These are phyloP conservation scores for Varroa destructor DNA, from an alignment of 1,140 invertebrate species.

Conservation along the genomic window DNA sequence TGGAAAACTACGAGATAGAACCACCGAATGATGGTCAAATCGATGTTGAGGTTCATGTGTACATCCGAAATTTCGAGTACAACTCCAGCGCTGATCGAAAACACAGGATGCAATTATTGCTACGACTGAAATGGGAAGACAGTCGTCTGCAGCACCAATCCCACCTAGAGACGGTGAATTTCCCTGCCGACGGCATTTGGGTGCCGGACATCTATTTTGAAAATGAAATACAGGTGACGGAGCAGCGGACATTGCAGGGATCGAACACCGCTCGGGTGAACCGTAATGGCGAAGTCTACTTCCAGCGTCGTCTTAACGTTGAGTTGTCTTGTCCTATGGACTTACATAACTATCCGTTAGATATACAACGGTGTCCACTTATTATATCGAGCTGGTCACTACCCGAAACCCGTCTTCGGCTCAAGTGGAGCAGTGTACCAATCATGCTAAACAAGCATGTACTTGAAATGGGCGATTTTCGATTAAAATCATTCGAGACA, in stretches of 20 bases:
- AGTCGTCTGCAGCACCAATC: not conserved
- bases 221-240: not conserved
- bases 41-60: not conserved
- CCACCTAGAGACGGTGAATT: not conserved
- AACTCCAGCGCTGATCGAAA: constrained; percentile 8
- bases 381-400: not conserved
- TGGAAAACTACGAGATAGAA: too few species aligned
- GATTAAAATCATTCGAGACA: not conserved
- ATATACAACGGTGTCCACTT: constrained; percentile 1
- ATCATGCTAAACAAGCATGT: not conserved
- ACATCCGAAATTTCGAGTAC: constrained; percentile 12
- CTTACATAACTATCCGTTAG: not conserved
- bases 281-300: not conserved
- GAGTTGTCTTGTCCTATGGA: constrained; percentile 17
- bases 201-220: not conserved
- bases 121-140: constrained; percentile 1
- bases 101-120: not conserved
- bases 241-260: not conserved
- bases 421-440: not conserved
- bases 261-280: not conserved
- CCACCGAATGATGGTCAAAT: not conserved
- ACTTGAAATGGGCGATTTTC: not conserved
- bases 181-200: not conserved
- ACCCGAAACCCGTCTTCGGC: not conserved
- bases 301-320: not conserved